phyloP scores from a whole-genome alignment of 2,113 vertebrate genomes.

The Pelvicachromis taeniatus region DNA sequence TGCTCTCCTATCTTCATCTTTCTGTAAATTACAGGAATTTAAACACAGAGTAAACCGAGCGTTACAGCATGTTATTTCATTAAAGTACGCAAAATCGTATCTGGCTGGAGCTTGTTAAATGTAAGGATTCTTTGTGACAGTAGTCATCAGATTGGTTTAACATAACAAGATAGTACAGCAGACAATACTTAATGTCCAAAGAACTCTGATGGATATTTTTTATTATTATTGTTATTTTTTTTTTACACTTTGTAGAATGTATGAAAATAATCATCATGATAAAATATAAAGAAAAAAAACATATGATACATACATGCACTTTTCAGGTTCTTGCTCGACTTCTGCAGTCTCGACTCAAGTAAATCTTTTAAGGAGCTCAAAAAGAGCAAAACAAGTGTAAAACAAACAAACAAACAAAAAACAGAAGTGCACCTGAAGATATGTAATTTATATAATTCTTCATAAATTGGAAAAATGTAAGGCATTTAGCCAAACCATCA shows the following conservation, averaged over 20 bases:
- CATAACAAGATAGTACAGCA: background rate
- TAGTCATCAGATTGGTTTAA: background rate
- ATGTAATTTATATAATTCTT: constrained; percentile 52
- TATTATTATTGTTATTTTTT: background rate
- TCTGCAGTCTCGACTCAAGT: background rate
- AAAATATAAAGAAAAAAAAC: background rate
- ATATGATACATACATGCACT: background rate
- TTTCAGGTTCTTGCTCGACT: background rate
- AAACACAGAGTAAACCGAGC: background rate
- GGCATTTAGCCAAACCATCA: constrained; percentile 32
- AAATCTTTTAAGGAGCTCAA: background rate
- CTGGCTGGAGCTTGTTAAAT: background rate
- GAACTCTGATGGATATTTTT: background rate
- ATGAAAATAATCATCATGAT: background rate
- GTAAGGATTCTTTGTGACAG: background rate
- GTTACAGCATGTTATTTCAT: background rate
- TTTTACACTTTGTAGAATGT: background rate
- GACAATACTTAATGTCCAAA: background rate
- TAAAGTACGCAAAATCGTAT: background rate
- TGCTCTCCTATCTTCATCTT: background rate
- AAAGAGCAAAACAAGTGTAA: background rate
- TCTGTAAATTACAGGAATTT: background rate
- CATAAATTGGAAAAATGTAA: constrained; percentile 47
- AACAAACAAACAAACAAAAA: too few species aligned
- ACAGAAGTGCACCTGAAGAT: constrained; percentile 22